Conservation (phyloP, 92 coral and sea anemone genomes). For the Phenganax subtilis region DNA sequence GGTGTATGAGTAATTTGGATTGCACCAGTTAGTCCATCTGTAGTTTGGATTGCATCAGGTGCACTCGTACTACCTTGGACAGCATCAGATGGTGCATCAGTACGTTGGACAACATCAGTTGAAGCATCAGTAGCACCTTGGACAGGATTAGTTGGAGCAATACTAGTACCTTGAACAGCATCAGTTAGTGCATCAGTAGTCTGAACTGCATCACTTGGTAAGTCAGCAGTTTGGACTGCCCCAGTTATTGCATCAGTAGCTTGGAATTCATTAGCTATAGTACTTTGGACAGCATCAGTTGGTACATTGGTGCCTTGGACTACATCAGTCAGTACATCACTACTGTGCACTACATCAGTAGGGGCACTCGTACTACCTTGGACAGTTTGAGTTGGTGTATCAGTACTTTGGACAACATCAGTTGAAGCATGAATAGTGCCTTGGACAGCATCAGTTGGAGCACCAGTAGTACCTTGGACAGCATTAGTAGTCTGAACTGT, state of each 20-base stretch:
- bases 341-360: not conserved
- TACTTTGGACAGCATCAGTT: not conserved
- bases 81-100: constrained; percentile 2
- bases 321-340: not conserved
- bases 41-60: constrained; percentile 7
- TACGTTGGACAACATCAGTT: not conserved
- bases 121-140: not conserved
- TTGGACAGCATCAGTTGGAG: not conserved
- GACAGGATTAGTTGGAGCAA: constrained; percentile 17
- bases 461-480: not conserved
- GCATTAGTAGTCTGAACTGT: not conserved
- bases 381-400: not conserved
- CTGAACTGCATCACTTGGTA: constrained; percentile 6
- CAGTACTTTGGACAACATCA: no score
- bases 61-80: not conserved
- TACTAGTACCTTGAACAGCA: not conserved
- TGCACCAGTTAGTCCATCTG: not conserved
- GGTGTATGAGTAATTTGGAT: constrained; percentile 27
- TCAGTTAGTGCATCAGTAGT: constrained; percentile 28
- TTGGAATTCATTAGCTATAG: not conserved
- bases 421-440: no score
- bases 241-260: constrained; percentile 8
- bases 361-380: not conserved
- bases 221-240: constrained; percentile 7
- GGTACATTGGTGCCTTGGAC: not conserved